Conservation (phyloP, 2,797 vertebrate genomes). For the Macrochelys suwanniensis region DNA sequence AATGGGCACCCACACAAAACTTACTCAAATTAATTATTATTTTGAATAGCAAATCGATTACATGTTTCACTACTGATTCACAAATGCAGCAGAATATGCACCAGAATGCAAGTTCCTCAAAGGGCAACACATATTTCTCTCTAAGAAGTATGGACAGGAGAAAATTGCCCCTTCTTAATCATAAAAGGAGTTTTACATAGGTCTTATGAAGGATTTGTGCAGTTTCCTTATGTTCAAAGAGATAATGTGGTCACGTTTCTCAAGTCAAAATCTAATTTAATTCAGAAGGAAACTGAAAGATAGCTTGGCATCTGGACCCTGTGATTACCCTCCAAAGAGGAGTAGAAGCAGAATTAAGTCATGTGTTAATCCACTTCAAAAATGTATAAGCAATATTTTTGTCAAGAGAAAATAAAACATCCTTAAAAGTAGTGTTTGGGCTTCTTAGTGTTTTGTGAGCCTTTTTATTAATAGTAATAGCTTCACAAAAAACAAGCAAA, state of each 20-base stretch:
- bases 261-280: constrained; percentile 76
- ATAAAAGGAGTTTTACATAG: constrained; percentile 74
- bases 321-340: constrained; percentile 68
- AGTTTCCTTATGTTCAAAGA: constrained; percentile 75
- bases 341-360: constrained; percentile 48
- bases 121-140: constrained; percentile 38
- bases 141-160: constrained; percentile 50
- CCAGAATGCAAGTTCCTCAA: constrained; percentile 52
- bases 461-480: constrained; percentile 39
- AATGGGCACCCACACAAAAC: constrained; percentile 26
- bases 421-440: constrained; percentile 54
- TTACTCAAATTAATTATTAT: constrained; percentile 46
- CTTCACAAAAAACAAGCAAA: neutral
- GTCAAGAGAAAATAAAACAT: constrained; percentile 61
- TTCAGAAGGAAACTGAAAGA: constrained; percentile 70
- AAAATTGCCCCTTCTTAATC: constrained; percentile 73
- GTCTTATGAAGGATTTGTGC: constrained; percentile 69
- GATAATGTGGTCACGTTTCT: constrained; percentile 74
- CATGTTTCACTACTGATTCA: constrained; percentile 43
- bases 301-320: constrained; percentile 70
- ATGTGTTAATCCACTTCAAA: constrained; percentile 64
- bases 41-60: constrained; percentile 67
- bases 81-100: constrained; percentile 34
- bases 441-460: constrained; percentile 48
- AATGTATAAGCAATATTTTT: constrained; percentile 53